These are phyloP conservation scores for Danaus plexippus DNA, from an alignment of 1,140 invertebrate genomes.

Conservation along the genomic window DNA sequence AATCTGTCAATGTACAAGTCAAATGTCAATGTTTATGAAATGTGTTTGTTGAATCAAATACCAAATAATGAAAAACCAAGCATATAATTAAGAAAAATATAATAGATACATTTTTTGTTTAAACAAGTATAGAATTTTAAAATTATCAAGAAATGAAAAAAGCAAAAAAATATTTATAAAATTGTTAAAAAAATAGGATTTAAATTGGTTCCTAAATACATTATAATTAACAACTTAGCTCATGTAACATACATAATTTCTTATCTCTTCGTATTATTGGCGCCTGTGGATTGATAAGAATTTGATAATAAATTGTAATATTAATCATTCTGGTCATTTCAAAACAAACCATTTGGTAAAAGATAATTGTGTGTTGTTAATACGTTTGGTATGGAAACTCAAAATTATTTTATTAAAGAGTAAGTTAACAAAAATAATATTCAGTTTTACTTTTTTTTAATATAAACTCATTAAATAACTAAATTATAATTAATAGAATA, in stretches of 20 bases:
- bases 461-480: no score
- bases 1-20: no score
- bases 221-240: no score
- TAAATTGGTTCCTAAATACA: no score
- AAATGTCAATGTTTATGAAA: no score
- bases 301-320: constrained; percentile 11
- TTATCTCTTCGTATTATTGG: constrained; percentile 9
- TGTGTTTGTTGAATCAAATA: no score
- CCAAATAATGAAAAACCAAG: no score
- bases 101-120: background rate
- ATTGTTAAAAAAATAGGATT: no score
- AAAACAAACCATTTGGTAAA: no score
- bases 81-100: background rate
- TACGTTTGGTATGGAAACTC: background rate
- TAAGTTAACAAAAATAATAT: background rate
- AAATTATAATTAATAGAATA: no score
- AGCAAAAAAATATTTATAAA: background rate
- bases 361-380: no score
- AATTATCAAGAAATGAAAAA: background rate
- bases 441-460: no score
- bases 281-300: constrained; percentile 12
- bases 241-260: constrained; percentile 11
- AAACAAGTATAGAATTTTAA: constrained; percentile 1
- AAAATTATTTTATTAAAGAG: constrained; percentile 3
- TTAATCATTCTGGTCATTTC: background rate